Evolutionary conservation across 2,888 invertebrate species (phyloP).

Genomic region (Meta bourneti): DNA sequence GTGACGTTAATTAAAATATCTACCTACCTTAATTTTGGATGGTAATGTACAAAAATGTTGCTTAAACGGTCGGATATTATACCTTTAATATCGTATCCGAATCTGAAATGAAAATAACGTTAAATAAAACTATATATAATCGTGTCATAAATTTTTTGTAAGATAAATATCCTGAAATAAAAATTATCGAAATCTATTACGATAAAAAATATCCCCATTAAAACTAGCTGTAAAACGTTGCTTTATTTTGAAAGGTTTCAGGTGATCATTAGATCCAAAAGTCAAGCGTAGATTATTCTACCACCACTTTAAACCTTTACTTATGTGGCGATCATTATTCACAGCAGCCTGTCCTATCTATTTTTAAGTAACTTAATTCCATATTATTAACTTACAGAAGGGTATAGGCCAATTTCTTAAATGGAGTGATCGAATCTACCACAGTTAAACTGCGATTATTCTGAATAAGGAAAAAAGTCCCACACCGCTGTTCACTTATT

Average conservation of each 20-base stretch:
- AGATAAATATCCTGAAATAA: no score
- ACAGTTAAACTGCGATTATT: constrained; percentile 40
- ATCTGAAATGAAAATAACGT: no score
- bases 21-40: no score
- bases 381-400: constrained; percentile 49
- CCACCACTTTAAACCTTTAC: constrained; percentile 27
- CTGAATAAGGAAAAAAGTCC: constrained; percentile 51
- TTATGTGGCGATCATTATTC: constrained; percentile 35
- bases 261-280: neutral
- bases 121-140: no score
- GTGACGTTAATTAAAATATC: no score
- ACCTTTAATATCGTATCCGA: no score
- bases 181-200: no score
- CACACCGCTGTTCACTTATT: constrained; percentile 43
- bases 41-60: no score
- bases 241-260: neutral
- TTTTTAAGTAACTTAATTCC: constrained; percentile 67
- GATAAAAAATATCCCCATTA: no score
- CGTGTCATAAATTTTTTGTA: no score
- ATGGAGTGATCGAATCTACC: constrained; percentile 47
- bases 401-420: constrained; percentile 48
- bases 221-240: neutral
- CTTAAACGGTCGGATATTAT: no score
- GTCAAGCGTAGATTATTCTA: neutral
- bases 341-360: constrained; percentile 35